Conservation (phyloP, 2,113 vertebrate genomes). For the Clarias macrocephalus region DNA sequence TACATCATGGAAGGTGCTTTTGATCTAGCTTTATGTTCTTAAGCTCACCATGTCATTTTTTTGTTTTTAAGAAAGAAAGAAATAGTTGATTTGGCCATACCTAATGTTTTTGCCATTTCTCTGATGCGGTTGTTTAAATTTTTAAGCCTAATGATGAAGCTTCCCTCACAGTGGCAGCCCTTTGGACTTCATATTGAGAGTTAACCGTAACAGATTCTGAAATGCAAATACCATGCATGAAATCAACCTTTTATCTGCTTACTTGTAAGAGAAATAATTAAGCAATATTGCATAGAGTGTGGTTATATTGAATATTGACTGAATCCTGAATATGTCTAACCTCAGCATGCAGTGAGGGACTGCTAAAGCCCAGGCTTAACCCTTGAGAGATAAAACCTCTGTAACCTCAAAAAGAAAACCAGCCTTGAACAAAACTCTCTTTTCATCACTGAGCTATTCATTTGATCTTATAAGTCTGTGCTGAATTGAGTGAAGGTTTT, state of each 20-base stretch:
- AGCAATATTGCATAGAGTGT: background rate
- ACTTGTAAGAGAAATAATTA: background rate
- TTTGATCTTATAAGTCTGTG: conserved; percentile 1
- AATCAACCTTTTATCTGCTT: background rate
- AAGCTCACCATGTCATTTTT: background rate
- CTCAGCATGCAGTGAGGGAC: background rate
- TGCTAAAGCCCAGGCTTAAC: conserved; percentile 17
- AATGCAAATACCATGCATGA: background rate
- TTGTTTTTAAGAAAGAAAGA: background rate
- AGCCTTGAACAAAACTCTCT: conserved; percentile 27
- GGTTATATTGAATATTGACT: background rate
- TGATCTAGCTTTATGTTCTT: background rate
- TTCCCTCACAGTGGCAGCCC: background rate
- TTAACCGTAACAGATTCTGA: background rate
- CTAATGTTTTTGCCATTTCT: background rate
- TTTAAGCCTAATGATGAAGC: background rate
- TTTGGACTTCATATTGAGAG: background rate
- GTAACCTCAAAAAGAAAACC: background rate
- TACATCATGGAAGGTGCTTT: background rate
- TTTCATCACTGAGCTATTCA: conserved; percentile 15
- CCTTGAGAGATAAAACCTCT: conserved; percentile 6
- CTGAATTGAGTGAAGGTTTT: conserved; percentile 20
- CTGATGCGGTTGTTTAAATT: background rate
- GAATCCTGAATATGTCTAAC: background rate
- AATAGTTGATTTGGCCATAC: background rate